Evolutionary conservation across 2,113 vertebrate genomes (phyloP).

Genomic region (Scartelaos histophorus): DNA sequence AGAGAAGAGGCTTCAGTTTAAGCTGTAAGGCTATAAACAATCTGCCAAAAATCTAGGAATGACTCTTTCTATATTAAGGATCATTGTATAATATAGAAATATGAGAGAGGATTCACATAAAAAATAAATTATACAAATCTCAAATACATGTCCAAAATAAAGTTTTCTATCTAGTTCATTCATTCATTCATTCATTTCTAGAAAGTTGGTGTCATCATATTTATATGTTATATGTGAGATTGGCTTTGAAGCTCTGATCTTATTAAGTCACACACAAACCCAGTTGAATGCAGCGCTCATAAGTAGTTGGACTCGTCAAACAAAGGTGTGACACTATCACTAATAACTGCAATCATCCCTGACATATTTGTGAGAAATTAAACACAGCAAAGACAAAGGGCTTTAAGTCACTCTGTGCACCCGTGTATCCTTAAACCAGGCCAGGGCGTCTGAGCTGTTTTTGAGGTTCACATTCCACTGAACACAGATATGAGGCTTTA

Average conservation of each 20-base stretch:
- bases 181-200: not conserved
- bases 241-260: not conserved
- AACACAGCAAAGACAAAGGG: not conserved
- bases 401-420: not conserved
- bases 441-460: not conserved
- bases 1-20: not conserved
- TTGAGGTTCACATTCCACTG: not conserved
- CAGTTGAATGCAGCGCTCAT: not conserved
- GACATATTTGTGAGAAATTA: not conserved
- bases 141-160: not conserved
- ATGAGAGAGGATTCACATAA: too few species aligned
- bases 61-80: too few species aligned
- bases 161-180: not conserved
- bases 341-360: not conserved
- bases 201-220: not conserved
- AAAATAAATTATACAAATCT: not conserved
- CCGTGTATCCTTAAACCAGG: not conserved
- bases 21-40: too few species aligned
- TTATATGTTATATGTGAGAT: not conserved
- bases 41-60: too few species aligned
- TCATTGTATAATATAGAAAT: too few species aligned
- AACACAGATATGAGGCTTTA: not conserved
- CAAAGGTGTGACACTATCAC: constrained; percentile 7
- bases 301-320: constrained; percentile 20
- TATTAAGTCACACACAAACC: not conserved